Evolutionary conservation across 1,140 invertebrate genomes (phyloP), one percentile per base, ranked within the genome.

Genomic region (Drosophila rhopaloa): DNA sequence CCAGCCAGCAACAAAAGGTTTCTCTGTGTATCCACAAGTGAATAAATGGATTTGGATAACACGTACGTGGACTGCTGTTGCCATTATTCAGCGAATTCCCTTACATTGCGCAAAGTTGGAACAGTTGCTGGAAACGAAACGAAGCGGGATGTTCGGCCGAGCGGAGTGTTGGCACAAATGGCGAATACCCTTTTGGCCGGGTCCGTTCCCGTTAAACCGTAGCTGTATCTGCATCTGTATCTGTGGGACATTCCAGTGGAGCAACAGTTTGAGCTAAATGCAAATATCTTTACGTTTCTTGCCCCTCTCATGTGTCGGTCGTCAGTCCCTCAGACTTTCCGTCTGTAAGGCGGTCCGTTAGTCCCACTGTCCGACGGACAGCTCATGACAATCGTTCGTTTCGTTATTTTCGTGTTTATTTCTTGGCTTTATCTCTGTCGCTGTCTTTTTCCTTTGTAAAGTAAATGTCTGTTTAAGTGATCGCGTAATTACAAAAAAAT

Each of bases 261-360:
- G 83, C 83, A 88, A 89, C 76, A 83, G 80, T 80, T 79, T 83
- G 71, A 76, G 79, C 79, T 81, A 74, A 70, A 88, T 88, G 79
- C 83, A 88, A 88, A 88, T 88, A 83, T 89, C 79, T 83, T 79
- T 83, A 83, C 83, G 79, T 77, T 62, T 88, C 74, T 73, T 60
- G 72, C 55, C 56, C 14, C 54, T 70, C 70, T 75, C 43, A 70
- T 76, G 46, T 40, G 70, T 47, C 57, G 19, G 70, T 47, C 16
- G 27, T 55, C 78, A 29, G 59, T 56, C 43, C 19, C 53, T 46
- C 61, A 47, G 61, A 51, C 66, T 37, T 19, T 77, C 44, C 40
- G 40, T 43, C 66, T 37, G 29, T 40, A 10, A 38, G 53, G 10
- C 57, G 37, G 32, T 50, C 58, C 35, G 24, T 54, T 56, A 32